Conservation (phyloP, 2,113 vertebrate genomes). For the Tachysurus fulvidraco region DNA sequence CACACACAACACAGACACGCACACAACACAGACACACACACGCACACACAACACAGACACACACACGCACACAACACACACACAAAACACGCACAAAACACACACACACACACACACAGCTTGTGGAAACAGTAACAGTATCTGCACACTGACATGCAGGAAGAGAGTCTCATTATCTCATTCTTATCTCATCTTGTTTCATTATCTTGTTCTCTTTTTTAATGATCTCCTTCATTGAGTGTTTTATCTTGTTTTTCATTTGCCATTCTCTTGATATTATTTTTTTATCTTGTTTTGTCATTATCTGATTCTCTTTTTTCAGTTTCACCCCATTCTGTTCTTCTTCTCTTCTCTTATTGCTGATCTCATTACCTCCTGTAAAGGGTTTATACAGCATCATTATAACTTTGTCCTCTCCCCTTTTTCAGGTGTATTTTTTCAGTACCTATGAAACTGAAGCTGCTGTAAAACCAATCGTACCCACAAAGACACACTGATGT, state of each 20-base stretch:
- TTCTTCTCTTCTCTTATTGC: neutral
- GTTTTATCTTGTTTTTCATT: neutral
- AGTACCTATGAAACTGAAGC: constrained; percentile 72
- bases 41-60: neutral
- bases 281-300: no score
- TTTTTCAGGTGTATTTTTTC: constrained; percentile 86
- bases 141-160: neutral
- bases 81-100: neutral
- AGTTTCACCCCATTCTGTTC: neutral
- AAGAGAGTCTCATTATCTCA: neutral
- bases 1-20: no score
- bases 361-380: neutral
- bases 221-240: no score
- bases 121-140: neutral
- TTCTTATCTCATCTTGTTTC: neutral
- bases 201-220: neutral
- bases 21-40: no score
- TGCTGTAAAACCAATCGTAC: neutral
- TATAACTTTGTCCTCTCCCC: neutral
- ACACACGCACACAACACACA: neutral
- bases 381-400: neutral
- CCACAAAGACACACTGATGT: constrained; percentile 65
- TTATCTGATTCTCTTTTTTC: neutral
- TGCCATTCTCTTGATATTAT: neutral
- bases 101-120: neutral